Conservation (phyloP, 2,113 vertebrate species). For the Pteropus alecto region DNA sequence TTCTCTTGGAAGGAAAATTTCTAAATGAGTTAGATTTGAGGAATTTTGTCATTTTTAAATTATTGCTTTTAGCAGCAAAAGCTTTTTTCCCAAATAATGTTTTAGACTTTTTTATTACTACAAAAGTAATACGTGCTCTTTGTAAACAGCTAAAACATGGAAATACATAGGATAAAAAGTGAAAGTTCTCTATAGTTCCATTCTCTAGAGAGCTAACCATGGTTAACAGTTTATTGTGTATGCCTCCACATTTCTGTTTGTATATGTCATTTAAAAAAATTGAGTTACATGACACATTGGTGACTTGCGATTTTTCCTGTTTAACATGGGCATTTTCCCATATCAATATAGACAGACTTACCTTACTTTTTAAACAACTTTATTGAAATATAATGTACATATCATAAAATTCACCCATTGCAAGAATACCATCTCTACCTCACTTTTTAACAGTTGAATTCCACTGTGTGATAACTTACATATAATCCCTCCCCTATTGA, state of each 20-base stretch:
- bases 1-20: background rate
- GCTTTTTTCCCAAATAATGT: background rate
- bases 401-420: background rate
- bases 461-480: background rate
- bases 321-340: background rate
- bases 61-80: slow-evolving; percentile 14
- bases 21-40: background rate
- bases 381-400: background rate
- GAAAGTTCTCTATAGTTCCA: background rate
- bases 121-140: background rate
- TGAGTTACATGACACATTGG: background rate
- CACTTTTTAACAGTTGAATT: background rate
- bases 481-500: background rate
- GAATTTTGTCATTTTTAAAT: slow-evolving; percentile 37
- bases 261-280: background rate
- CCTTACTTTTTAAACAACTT: background rate
- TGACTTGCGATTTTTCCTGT: background rate
- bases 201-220: background rate
- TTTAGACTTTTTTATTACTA: background rate
- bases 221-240: background rate
- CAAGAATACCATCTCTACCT: background rate
- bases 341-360: background rate
- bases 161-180: background rate
- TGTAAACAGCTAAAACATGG: background rate
- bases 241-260: background rate